Evolutionary conservation across 2,113 vertebrate species (phyloP).

Genomic region (Pygathrix nemaeus): DNA sequence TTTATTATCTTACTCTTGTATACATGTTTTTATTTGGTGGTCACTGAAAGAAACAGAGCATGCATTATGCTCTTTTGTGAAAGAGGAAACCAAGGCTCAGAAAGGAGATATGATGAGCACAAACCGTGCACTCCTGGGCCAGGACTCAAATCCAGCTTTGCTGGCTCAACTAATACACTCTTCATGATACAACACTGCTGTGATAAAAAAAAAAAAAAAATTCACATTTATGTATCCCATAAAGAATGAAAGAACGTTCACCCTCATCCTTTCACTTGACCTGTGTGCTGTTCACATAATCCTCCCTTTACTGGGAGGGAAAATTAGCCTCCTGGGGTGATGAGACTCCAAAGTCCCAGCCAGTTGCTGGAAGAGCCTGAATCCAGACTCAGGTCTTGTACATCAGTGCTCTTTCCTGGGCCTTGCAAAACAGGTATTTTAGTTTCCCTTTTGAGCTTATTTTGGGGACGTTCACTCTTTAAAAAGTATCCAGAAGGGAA

Average conservation of each 20-base stretch:
- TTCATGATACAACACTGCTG: no score
- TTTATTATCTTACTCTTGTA: background rate
- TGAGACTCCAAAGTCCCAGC: background rate
- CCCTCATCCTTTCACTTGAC: background rate
- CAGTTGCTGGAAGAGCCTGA: background rate
- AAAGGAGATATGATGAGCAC: background rate
- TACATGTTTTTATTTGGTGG: background rate
- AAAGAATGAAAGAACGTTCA: background rate
- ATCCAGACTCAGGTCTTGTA: background rate
- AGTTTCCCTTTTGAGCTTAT: background rate
- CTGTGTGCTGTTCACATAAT: no score
- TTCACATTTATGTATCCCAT: background rate
- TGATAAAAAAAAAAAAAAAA: background rate
- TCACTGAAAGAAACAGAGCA: background rate
- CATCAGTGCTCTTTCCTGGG: no score
- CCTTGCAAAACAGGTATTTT: no score
- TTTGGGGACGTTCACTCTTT: background rate
- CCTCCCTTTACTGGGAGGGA: no score
- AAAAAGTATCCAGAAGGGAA: background rate
- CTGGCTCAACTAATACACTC: no score
- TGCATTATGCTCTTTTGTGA: background rate
- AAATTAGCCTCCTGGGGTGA: background rate
- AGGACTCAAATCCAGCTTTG: background rate
- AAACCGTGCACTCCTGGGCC: accelerated
- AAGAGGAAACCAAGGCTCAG: background rate